These are phyloP conservation scores for Orthosia incerta DNA, from an alignment of 2,888 invertebrate genomes.

Conservation along the genomic window DNA sequence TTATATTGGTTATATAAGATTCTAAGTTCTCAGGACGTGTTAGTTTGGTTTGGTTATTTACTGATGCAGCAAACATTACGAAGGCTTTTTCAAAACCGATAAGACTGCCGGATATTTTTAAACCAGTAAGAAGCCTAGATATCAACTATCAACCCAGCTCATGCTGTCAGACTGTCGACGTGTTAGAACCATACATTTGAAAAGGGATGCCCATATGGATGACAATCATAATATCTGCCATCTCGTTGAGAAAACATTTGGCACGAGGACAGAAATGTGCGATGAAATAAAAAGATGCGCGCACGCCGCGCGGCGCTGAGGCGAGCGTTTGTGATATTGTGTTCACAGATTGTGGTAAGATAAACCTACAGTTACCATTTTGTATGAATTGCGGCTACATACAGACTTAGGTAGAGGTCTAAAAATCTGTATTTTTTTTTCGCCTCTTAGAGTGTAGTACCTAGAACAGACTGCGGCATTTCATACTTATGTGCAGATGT, in stretches of 20 bases:
- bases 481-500: too few species aligned
- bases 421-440: too few species aligned
- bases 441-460: too few species aligned
- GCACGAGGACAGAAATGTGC: conserved; percentile 32
- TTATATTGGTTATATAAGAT: background rate
- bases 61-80: too few species aligned
- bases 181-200: too few species aligned
- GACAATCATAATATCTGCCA: conserved; percentile 15
- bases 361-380: background rate
- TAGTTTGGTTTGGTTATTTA: too few species aligned
- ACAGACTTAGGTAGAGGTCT: too few species aligned
- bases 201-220: too few species aligned
- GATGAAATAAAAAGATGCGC: conserved; percentile 1
- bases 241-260: conserved; percentile 25
- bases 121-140: background rate
- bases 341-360: background rate
- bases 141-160: background rate
- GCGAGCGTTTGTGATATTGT: background rate
- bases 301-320: background rate
- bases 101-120: background rate
- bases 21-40: background rate
- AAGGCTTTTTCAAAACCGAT: too few species aligned
- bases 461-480: too few species aligned
- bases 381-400: too few species aligned
- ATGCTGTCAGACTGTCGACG: too few species aligned